A percentile compares a stretch with the other conserved stretches of the same genome.
Evolutionary conservation across 1,140 invertebrate species (phyloP).

Genomic region (Rhyacophila brunnea): DNA sequence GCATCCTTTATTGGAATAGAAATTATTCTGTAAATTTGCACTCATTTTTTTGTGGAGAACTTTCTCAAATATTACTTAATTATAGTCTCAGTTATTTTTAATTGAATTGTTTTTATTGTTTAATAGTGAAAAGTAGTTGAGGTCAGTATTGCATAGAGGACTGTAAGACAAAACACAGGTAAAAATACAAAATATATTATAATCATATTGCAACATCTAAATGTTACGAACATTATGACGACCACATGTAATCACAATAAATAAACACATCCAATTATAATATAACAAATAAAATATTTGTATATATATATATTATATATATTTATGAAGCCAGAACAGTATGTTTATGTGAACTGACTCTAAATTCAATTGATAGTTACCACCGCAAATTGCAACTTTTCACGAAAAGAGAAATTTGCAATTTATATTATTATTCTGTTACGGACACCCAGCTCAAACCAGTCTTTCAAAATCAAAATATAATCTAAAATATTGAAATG

Average conservation of each 20-base stretch:
- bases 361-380: conserved; percentile 19
- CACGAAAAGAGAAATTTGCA: conserved; percentile 4
- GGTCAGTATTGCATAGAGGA: conserved; percentile 24
- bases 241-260: conserved; percentile 37
- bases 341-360: conserved; percentile 19
- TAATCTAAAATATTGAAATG: conserved; percentile 12
- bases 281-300: conserved; percentile 5
- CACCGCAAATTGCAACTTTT: conserved; percentile 16
- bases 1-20: neutral
- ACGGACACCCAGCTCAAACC: conserved; percentile 53
- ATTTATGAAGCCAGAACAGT: conserved; percentile 24
- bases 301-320: conserved; percentile 16
- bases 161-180: conserved; percentile 34
- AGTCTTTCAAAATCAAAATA: conserved; percentile 35
- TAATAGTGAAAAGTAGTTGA: neutral
- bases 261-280: conserved; percentile 35
- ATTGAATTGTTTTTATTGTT: too few relatives aligned
- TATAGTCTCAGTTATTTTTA: too few relatives aligned
- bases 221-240: conserved; percentile 36
- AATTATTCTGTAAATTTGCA: neutral
- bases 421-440: conserved; percentile 26
- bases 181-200: conserved; percentile 32
- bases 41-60: too few relatives aligned
- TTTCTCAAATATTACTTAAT: too few relatives aligned
- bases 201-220: conserved; percentile 36